Base-by-base conservation (phyloP, 2,113 vertebrate genomes). In the Mesembrinibis cayennensis region DNA sequence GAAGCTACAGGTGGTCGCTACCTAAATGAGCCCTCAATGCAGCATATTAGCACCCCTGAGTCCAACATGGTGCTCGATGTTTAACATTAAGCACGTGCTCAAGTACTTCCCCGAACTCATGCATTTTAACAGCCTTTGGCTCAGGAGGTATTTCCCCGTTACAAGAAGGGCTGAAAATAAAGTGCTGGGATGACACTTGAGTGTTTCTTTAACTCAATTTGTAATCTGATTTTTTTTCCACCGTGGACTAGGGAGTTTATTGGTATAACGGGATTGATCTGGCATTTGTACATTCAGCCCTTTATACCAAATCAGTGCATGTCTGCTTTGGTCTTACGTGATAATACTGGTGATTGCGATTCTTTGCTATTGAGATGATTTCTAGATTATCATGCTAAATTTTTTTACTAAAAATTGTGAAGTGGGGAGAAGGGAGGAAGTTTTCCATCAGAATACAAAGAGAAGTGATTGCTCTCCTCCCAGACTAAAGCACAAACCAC, bases 371-470 rank as follows among this genome's bases (percentile, higher is more conserved):
- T 90, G 79, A 95, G 42, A 89, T 61, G 44, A 89, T n/a, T 94
- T 94, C 50, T 82, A 69, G 47, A 82, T 74, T 32, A 52, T 25
- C 38, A 71, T 13, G 25, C 26, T 53, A 47, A 19, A 16, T 8
- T 56, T 89, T 47, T 78, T 78, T 55, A 74, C 44, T 72, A 66
- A 52, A 65, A 62, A 78, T 45, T 59, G 29, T 44, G 40, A 79
- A 77, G 36, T 29, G n/a, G 42, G 15, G 11, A 73, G 63, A 47
- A 84, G 79, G 66, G 50, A 94, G 83, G 72, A 96, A 95, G 58
- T 67, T 87, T 96, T 94, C 90, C 56, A 76, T 91, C 77, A 66
- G 44, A 95, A 91, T 65, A 94, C 69, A 96, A 96, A 94, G 65
- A 71, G 44, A 95, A 97, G 87, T 87, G 58, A 95, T 96, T 97